These are phyloP conservation scores for Octodonta nipae DNA, from an alignment of 2,888 invertebrate genomes.

Conservation along the genomic window DNA sequence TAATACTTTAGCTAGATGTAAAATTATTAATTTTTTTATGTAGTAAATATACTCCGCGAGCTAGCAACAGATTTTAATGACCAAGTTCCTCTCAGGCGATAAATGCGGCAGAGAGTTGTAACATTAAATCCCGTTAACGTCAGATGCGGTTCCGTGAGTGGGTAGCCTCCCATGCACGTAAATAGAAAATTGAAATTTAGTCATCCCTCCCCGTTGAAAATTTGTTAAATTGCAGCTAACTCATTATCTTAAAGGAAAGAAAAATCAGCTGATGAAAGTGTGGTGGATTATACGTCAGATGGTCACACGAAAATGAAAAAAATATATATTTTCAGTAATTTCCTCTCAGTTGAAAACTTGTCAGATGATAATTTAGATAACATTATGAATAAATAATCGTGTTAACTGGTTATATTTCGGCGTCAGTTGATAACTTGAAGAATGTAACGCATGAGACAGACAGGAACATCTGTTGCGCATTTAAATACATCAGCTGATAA, in stretches of 20 bases:
- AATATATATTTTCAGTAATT: slow-evolving; percentile 1
- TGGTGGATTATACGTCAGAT: slow-evolving; percentile 4
- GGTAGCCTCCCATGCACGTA: slow-evolving; percentile 3
- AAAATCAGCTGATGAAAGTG: background rate
- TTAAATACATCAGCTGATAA: background rate
- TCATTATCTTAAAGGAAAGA: background rate
- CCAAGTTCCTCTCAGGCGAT: no score
- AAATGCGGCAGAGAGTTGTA: slow-evolving; percentile 1
- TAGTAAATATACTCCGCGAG: no score
- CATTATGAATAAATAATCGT: slow-evolving; percentile 1
- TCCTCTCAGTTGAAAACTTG: background rate
- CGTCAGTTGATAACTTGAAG: background rate
- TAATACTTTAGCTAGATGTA: no score
- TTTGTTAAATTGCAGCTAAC: slow-evolving; percentile 1
- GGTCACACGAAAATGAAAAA: slow-evolving; percentile 2
- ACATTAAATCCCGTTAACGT: slow-evolving; percentile 3
- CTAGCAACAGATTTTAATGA: no score
- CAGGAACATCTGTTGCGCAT: background rate
- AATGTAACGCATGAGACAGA: background rate
- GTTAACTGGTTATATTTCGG: background rate
- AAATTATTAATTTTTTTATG: no score
- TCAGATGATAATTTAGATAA: background rate
- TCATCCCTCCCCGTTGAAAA: slow-evolving; percentile 3
- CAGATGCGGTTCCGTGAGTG: slow-evolving; percentile 6
- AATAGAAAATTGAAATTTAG: background rate